Conservation (phyloP, 2,888 invertebrate genomes). For the Megaustenia siamemsis region DNA sequence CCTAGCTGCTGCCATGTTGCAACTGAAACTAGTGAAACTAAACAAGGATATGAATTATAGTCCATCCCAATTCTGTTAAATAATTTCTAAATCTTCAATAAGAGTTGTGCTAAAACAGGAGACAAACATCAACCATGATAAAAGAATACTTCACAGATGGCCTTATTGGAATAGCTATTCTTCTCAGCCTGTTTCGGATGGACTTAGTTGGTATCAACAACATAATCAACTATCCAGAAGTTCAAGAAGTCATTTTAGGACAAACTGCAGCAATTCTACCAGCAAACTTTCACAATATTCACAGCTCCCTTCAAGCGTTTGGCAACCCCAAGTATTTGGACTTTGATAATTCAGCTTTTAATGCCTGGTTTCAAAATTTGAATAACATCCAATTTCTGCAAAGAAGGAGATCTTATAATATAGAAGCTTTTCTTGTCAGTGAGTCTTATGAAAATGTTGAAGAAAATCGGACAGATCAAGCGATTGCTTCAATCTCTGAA, state of each 20-base stretch:
- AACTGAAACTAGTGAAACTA: no score
- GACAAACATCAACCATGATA: slow-evolving; percentile 61
- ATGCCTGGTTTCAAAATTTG: slow-evolving; percentile 68
- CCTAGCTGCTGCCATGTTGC: no score
- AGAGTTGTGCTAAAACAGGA: neutral
- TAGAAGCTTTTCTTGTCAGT: slow-evolving; percentile 67
- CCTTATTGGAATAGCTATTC: slow-evolving; percentile 76
- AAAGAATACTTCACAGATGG: slow-evolving; percentile 78
- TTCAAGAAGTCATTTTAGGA: slow-evolving; percentile 76
- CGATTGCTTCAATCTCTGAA: neutral
- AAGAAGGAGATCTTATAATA: slow-evolving; percentile 59
- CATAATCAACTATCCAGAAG: slow-evolving; percentile 73
- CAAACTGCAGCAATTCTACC: slow-evolving; percentile 73
- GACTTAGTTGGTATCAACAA: slow-evolving; percentile 72
- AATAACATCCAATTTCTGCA: slow-evolving; percentile 64
- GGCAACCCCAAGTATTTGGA: slow-evolving; percentile 69
- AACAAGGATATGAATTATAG: no score
- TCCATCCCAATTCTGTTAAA: no score
- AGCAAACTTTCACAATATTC: slow-evolving; percentile 70
- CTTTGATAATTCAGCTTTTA: slow-evolving; percentile 59
- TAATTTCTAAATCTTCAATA: neutral
- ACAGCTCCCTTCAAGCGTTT: slow-evolving; percentile 59
- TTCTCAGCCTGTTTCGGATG: slow-evolving; percentile 76
- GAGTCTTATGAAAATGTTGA: slow-evolving; percentile 31
- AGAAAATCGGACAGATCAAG: slow-evolving; percentile 6